phyloP scores from a whole-genome alignment of 2,113 vertebrate species.

The Urocynchramus pylzowi region DNA sequence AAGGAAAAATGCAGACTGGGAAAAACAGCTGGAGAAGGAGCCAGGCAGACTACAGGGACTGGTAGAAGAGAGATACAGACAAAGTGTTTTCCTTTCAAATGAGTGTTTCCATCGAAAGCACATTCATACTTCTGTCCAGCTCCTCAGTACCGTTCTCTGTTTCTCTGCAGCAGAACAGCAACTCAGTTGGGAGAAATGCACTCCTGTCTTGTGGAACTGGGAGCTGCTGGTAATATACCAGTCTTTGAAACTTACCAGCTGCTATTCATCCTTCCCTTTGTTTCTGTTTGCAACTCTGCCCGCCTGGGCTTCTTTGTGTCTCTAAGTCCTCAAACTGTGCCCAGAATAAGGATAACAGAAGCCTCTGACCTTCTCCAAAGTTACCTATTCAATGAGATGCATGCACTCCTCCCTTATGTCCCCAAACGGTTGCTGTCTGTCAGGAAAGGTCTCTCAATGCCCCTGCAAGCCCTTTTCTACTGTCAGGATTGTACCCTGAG shows the following conservation, averaged over 20 bases:
- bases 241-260: not conserved
- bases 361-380: not conserved
- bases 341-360: not conserved
- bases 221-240: not conserved
- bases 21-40: not conserved
- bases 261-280: slow-evolving; percentile 9
- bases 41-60: not conserved
- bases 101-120: not conserved
- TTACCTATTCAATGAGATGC: not conserved
- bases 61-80: not conserved
- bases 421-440: not conserved
- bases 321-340: not conserved
- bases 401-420: not conserved
- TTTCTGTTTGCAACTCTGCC: slow-evolving; percentile 8
- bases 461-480: not conserved
- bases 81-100: not conserved
- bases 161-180: not conserved
- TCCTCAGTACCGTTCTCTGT: not conserved
- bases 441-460: not conserved
- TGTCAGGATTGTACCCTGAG: not conserved
- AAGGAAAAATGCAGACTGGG: not conserved
- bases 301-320: not conserved
- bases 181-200: not conserved
- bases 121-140: not conserved
- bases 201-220: not conserved